phyloP scores from a whole-genome alignment of 2,888 invertebrate species.

The Balanococcus diminutus region DNA sequence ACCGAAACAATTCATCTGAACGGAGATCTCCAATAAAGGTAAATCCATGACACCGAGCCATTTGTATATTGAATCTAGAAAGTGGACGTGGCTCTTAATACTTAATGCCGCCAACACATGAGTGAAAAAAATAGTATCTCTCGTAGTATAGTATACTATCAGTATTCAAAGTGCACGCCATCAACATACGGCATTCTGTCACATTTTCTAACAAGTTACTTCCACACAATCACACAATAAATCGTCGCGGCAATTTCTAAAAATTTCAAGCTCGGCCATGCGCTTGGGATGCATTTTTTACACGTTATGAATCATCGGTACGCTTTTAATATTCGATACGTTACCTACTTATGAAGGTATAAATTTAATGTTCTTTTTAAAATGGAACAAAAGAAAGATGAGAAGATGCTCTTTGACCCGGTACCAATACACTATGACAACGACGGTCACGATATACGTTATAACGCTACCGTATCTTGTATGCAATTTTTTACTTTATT shows the following conservation, averaged over 20 bases:
- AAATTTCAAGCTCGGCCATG: constrained; percentile 30
- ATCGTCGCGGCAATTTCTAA: constrained; percentile 31
- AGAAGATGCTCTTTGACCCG: constrained; percentile 54
- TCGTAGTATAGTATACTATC: neutral
- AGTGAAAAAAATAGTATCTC: constrained; percentile 1
- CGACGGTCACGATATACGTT: constrained; percentile 51
- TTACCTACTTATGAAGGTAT: constrained; percentile 42
- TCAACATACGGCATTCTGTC: constrained; percentile 11
- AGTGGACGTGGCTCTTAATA: neutral
- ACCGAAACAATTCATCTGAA: neutral
- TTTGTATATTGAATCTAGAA: neutral
- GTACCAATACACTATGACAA: constrained; percentile 51
- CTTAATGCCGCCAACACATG: constrained; percentile 14
- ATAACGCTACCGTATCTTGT: constrained; percentile 53
- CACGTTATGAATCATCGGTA: constrained; percentile 21
- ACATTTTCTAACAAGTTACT: constrained; percentile 26
- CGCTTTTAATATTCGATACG: constrained; percentile 48
- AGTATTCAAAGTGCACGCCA: constrained; percentile 3
- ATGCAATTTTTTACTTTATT: constrained; percentile 50
- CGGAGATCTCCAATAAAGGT: constrained; percentile 10
- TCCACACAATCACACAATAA: constrained; percentile 33
- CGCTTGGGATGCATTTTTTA: constrained; percentile 5
- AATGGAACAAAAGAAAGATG: constrained; percentile 54
- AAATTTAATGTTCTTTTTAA: constrained; percentile 34
- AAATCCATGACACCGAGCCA: neutral